These are phyloP conservation scores for Atlantisia rogersi DNA, from an alignment of 2,113 vertebrate species.

Conservation along the genomic window DNA sequence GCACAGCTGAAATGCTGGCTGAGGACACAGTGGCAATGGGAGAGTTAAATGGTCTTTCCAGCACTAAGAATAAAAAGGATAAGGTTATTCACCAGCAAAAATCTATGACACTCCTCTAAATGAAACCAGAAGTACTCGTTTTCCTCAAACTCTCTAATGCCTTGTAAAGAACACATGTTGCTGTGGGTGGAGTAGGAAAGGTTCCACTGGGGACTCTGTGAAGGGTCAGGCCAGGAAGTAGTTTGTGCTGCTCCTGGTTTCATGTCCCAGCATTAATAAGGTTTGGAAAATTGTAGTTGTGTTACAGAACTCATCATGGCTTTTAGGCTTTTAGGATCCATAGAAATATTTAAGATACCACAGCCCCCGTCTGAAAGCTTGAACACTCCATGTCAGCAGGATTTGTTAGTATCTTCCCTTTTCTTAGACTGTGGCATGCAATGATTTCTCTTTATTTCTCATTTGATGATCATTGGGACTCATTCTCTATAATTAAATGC, in stretches of 20 bases:
- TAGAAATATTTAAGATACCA: not conserved
- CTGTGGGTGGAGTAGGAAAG: not conserved
- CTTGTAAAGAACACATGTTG: not conserved
- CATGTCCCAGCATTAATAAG: not conserved
- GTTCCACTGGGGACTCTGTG: not conserved
- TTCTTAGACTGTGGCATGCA: not conserved
- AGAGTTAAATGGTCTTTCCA: not conserved
- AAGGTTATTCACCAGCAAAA: not conserved
- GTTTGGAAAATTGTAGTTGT: not conserved
- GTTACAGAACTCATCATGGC: not conserved
- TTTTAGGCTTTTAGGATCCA: not conserved
- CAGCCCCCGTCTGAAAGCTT: rapidly evolving
- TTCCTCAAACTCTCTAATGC: not conserved
- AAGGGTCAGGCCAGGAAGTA: not conserved
- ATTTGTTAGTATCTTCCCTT: not conserved
- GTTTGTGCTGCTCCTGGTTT: not conserved
- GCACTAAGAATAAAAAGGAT: not conserved
- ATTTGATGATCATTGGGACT: not conserved
- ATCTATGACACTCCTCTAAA: not conserved
- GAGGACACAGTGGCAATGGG: not conserved
- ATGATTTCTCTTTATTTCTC: not conserved
- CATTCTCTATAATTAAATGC: not conserved
- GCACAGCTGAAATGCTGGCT: not conserved
- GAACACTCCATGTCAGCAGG: not conserved
- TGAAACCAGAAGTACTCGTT: not conserved